Percentiles rank a stretch among this genome's conserved stretches.
phyloP scores from a whole-genome alignment of 2,113 vertebrate genomes.

The Elephas maximus region DNA sequence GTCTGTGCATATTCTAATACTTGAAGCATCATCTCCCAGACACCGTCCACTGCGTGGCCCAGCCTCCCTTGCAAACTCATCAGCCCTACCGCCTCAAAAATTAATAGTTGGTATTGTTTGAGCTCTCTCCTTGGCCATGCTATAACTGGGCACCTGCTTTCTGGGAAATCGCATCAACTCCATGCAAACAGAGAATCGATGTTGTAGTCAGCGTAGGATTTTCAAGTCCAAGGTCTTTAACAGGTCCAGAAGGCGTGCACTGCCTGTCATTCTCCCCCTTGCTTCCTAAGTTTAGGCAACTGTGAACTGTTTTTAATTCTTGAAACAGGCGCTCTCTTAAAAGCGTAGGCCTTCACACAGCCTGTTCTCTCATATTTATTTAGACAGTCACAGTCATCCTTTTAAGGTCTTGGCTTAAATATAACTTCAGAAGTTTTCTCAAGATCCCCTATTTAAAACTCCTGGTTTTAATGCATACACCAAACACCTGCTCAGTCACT shows the following conservation, averaged over 20 bases:
- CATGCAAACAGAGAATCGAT: no score
- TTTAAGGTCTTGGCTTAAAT: background rate
- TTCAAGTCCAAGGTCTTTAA: no score
- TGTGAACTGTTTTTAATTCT: background rate
- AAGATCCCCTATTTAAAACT: background rate
- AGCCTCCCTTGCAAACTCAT: background rate
- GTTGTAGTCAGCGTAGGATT: background rate
- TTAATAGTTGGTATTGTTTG: background rate
- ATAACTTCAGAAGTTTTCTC: background rate
- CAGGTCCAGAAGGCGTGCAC: background rate
- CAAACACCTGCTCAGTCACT: background rate
- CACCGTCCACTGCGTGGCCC: background rate
- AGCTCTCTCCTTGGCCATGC: background rate
- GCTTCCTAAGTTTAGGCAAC: background rate
- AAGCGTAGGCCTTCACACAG: background rate
- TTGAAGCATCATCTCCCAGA: background rate
- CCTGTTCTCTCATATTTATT: background rate
- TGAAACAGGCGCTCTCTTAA: background rate
- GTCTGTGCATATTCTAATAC: background rate
- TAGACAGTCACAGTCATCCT: background rate
- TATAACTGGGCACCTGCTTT: no score
- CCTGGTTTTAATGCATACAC: background rate
- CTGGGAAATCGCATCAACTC: background rate
- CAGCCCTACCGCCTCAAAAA: background rate
- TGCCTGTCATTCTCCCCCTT: background rate